A percentile compares a stretch with the other conserved stretches of the same genome.
phyloP scores from a whole-genome alignment of 2,797 vertebrate genomes.

The Corythornis leucogaster region DNA sequence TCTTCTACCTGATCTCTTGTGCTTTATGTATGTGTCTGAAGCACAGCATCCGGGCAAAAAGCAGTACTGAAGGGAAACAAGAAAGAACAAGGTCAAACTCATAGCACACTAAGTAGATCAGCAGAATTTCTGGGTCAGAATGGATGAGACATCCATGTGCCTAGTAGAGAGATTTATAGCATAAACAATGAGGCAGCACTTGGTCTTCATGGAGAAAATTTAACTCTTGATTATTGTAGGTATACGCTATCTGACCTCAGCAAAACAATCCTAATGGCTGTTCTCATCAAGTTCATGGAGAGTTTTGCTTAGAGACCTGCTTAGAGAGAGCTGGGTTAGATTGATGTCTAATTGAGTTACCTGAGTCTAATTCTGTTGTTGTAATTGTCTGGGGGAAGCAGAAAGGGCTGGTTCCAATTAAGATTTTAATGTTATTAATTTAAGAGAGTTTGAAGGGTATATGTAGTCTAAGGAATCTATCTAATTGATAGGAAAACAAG shows the following conservation, averaged over 20 bases:
- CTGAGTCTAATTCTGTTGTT: conserved; percentile 41
- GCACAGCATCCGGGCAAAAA: background rate
- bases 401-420: conserved; percentile 51
- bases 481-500: conserved; percentile 39
- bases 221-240: background rate
- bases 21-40: background rate
- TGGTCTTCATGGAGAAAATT: background rate
- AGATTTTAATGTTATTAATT: conserved; percentile 53
- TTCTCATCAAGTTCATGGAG: background rate
- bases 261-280: background rate
- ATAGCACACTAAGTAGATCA: background rate
- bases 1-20: background rate
- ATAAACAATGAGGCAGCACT: background rate
- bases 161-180: background rate
- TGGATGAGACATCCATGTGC: background rate
- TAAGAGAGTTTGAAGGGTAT: conserved; percentile 38
- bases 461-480: conserved; percentile 10
- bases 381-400: conserved; percentile 40
- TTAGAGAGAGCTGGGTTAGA: background rate
- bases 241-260: background rate
- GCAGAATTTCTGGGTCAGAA: background rate
- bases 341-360: conserved; percentile 51
- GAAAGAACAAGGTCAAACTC: background rate
- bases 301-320: conserved; percentile 17
- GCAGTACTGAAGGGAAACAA: background rate